phyloP scores from a whole-genome alignment of 2,113 vertebrate species.

The Ondatra zibethicus region DNA sequence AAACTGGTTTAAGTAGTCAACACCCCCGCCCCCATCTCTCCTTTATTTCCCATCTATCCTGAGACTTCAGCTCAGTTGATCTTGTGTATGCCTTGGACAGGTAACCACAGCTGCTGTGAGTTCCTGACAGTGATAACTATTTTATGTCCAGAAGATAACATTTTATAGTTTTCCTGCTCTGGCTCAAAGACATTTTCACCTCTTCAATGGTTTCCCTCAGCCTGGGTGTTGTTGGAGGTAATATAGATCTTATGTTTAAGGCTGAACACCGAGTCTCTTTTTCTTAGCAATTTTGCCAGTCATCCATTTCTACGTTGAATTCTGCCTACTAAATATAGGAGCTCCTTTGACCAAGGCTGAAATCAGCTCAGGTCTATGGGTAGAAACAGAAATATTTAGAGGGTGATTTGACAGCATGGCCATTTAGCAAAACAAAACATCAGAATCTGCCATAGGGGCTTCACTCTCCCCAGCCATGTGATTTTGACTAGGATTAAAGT shows the following conservation, averaged over 20 bases:
- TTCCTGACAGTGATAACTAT: not conserved
- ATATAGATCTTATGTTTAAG: not conserved
- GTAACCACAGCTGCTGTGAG: not conserved
- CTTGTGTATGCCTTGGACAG: not conserved
- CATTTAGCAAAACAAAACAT: not conserved
- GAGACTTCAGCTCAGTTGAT: not conserved
- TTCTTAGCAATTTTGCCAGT: not conserved
- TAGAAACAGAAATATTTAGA: not conserved
- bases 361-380: no score
- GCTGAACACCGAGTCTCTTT: not conserved
- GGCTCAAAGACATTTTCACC: not conserved
- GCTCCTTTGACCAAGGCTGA: not conserved
- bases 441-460: not conserved
- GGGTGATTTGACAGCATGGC: not conserved
- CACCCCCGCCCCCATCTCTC: not conserved
- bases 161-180: not conserved
- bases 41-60: not conserved
- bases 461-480: not conserved
- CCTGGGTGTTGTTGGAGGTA: not conserved
- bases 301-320: not conserved
- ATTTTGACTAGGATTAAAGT: not conserved
- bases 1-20: not conserved
- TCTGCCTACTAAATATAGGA: not conserved
- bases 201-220: not conserved
- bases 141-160: not conserved